Conservation (phyloP, 1,140 invertebrate species). For the Sarcophaga bullata region DNA sequence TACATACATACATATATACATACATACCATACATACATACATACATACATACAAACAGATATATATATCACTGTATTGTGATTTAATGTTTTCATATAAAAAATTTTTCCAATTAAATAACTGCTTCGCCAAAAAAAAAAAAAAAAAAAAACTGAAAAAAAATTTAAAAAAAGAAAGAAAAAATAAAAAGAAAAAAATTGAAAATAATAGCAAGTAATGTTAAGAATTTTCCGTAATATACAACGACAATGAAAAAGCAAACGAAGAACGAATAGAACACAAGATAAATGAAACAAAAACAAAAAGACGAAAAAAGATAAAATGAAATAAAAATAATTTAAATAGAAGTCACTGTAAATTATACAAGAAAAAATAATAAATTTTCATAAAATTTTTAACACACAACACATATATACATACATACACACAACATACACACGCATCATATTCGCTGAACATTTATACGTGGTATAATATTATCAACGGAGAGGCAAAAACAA, state of each 20-base stretch:
- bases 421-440: no score
- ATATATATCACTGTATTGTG: conserved; percentile 23
- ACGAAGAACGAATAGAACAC: not conserved
- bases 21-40: not conserved
- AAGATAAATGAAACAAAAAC: conserved; percentile 3
- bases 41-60: not conserved
- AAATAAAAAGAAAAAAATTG: not conserved
- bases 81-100: conserved; percentile 37
- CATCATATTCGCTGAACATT: not conserved
- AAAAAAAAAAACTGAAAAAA: not conserved
- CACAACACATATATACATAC: no score
- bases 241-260: not conserved
- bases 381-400: conserved; percentile 25
- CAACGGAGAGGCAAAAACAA: not conserved
- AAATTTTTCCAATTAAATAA: conserved; percentile 30
- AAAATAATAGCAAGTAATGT: not conserved
- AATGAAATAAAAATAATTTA: conserved; percentile 36
- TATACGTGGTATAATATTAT: not conserved
- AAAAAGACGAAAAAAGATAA: conserved; percentile 13
- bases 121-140: not conserved
- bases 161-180: not conserved
- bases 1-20: not conserved
- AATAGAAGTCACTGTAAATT: conserved; percentile 38
- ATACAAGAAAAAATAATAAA: conserved; percentile 32
- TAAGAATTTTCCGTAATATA: conserved; percentile 24